Evolutionary conservation across 2,797 vertebrate genomes (phyloP), one percentile per base, ranked within the genome.

Genomic region (Chanos chanos): DNA sequence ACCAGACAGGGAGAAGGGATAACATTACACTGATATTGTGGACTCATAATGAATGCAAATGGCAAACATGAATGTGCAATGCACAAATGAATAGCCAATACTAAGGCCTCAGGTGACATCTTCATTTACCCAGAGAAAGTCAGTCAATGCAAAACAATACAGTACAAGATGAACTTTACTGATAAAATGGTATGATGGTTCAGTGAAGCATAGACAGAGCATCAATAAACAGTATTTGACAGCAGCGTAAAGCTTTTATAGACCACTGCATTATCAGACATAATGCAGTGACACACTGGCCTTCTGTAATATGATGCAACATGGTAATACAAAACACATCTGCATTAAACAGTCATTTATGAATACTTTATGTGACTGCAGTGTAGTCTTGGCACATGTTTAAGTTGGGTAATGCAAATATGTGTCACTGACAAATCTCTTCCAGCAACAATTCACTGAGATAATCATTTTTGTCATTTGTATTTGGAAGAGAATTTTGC

Each of bases 381-480:
- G 33, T 19, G 34, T 12, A 43, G 37, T 52, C 59, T 52, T 18
- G 15, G 44, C 33, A 30, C 15, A 18, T 12, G 45, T 24, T 22
- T 24, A n/a, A 47, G 4, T 0, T 12, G 2, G 58, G 56, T 49
- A 47, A 19, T 9, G 7, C 34, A 19, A 48, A 62, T 9, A 4
- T 8, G 37, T 25, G 30, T 13, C 5, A 3, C 12, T 30, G 30
- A 1, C 2, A 15, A 54, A 49, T 43, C 34, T 54, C 61, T 45
- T 15, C 4, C 5, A 59, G 49, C 28, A 12, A n/a, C n/a, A 2
- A 49, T 48, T 41, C 9, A 48, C 36, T 54, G 22, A 36, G 61
- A 43, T 60, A 60, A 70, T 64, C 50, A 30, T 27, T 51, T 60
- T 54, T 51, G 61, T 64, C 67, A 64, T 49, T 60, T 64, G 52